Percentiles rank a stretch among this genome's conserved stretches.
phyloP scores from a whole-genome alignment of 2,888 invertebrate genomes.

The Andrena chrysosceles region DNA sequence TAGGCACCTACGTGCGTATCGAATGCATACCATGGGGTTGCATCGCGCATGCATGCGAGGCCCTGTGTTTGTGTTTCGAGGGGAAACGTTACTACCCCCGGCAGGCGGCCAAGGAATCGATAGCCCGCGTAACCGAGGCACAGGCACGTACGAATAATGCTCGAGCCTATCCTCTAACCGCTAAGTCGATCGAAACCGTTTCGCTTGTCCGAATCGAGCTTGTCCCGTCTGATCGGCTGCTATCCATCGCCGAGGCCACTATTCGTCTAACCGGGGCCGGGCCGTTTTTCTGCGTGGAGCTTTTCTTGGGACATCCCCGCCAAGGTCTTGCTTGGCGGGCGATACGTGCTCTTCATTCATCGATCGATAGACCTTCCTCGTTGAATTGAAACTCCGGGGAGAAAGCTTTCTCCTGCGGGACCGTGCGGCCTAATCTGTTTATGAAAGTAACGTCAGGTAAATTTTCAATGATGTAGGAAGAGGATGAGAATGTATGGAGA shows the following conservation, averaged over 20 bases:
- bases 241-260: not conserved
- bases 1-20: slow-evolving; percentile 78
- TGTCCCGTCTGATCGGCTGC: not conserved
- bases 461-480: too few species aligned
- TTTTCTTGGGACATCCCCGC: not conserved
- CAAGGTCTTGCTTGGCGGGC: too few species aligned
- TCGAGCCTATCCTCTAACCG: slow-evolving; percentile 69
- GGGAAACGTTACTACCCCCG: slow-evolving; percentile 73
- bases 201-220: slow-evolving; percentile 43
- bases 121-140: slow-evolving; percentile 79
- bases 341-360: too few species aligned
- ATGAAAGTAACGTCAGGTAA: too few species aligned
- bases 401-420: too few species aligned
- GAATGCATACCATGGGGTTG: slow-evolving; percentile 79
- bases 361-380: too few species aligned
- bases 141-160: slow-evolving; percentile 76
- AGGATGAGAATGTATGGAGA: too few species aligned
- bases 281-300: not conserved
- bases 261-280: not conserved
- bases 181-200: slow-evolving; percentile 70
- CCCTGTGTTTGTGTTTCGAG: slow-evolving; percentile 80
- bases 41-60: slow-evolving; percentile 78
- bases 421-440: too few species aligned
- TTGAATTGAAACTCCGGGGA: too few species aligned
- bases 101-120: slow-evolving; percentile 78